These are phyloP conservation scores for Orchesella flavescens DNA, from an alignment of 2,888 invertebrate genomes.

Conservation along the genomic window DNA sequence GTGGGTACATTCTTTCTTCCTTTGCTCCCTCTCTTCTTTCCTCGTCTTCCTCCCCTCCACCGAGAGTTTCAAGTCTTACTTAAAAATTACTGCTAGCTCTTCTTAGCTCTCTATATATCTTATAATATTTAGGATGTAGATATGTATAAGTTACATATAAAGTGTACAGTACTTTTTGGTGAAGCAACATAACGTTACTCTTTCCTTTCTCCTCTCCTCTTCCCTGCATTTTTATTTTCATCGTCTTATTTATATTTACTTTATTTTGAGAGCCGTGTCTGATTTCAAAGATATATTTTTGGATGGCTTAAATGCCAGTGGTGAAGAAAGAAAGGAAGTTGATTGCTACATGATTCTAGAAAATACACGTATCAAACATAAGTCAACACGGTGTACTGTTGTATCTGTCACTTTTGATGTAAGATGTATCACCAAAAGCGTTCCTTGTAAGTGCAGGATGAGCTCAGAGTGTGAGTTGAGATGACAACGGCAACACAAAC, in stretches of 20 bases:
- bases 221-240: not conserved
- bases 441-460: not conserved
- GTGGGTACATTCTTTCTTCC: not conserved
- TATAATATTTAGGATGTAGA: no score
- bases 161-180: not conserved
- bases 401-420: no score
- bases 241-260: not conserved
- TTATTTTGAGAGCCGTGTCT: not conserved
- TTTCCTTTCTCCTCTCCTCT: constrained; percentile 48
- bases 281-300: constrained; percentile 18
- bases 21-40: not conserved
- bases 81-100: not conserved
- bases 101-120: not conserved
- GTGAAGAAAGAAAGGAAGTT: constrained; percentile 33
- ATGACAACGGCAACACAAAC: not conserved
- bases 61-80: not conserved
- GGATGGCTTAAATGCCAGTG: not conserved
- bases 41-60: not conserved
- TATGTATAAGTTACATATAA: no score
- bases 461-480: not conserved
- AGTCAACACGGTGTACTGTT: not conserved
- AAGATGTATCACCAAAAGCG: no score
- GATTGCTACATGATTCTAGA: not conserved
- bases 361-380: not conserved
- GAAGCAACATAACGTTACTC: not conserved